These are phyloP conservation scores for Drosophila mayri DNA, from an alignment of 1,140 invertebrate species.

Conservation along the genomic window DNA sequence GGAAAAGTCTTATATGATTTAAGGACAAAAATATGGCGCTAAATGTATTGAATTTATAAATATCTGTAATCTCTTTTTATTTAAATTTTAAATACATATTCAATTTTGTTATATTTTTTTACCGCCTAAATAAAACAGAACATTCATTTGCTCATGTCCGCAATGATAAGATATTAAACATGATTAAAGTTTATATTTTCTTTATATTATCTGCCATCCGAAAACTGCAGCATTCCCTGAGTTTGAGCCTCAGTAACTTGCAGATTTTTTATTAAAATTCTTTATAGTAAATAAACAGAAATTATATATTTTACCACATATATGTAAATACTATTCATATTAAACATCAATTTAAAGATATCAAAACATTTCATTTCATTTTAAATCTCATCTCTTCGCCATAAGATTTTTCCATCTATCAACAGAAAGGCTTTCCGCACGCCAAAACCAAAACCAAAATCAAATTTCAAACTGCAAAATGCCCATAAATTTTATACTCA, in stretches of 20 bases:
- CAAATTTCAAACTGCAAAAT: conserved; percentile 48
- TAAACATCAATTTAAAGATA: neutral
- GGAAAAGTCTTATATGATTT: neutral
- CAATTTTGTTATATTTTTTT: no score
- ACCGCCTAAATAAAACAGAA: no score
- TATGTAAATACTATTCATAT: neutral
- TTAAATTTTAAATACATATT: no score
- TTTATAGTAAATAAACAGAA: neutral
- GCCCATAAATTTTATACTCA: conserved; percentile 61
- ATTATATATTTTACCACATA: neutral
- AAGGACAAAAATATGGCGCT: no score
- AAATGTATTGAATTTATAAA: no score
- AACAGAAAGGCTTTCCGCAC: neutral
- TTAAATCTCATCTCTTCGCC: neutral
- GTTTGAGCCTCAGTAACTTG: neutral
- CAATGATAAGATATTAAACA: no score
- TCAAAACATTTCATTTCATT: neutral
- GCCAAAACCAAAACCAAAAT: conserved; percentile 41
- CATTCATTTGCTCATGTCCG: no score
- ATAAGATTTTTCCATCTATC: conserved; percentile 17
- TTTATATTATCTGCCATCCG: no score
- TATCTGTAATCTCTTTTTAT: no score
- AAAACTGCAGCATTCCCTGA: no score
- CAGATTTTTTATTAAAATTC: neutral
- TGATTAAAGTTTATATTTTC: no score